phyloP scores from a whole-genome alignment of 2,888 invertebrate species.

The Neuroscelio doddi region DNA sequence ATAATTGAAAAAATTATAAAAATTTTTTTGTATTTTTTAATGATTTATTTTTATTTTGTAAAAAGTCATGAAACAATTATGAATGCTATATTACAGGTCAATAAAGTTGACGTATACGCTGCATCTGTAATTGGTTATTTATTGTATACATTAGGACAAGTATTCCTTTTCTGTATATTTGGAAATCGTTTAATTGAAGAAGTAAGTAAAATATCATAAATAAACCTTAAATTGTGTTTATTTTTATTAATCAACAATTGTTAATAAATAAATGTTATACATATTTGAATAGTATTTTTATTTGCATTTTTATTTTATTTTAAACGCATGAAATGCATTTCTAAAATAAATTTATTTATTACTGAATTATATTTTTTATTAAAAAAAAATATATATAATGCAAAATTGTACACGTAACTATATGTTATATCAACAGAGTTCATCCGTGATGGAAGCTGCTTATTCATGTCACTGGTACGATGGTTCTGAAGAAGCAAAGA shows the following conservation, averaged over 20 bases:
- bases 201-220: slow-evolving; percentile 75
- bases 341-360: no score
- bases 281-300: no score
- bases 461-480: slow-evolving; percentile 94
- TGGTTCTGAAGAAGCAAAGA: slow-evolving; percentile 91
- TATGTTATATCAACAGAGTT: slow-evolving; percentile 77
- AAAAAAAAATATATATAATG: no score
- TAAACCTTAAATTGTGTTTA: no score
- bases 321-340: no score
- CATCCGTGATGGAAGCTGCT: slow-evolving; percentile 93
- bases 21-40: neutral
- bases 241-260: neutral
- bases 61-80: no score
- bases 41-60: slow-evolving; percentile 5
- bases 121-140: slow-evolving; percentile 86
- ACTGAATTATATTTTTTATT: no score
- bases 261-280: neutral
- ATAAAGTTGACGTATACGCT: slow-evolving; percentile 84
- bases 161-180: slow-evolving; percentile 90
- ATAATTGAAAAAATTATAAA: no score
- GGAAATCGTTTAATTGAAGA: slow-evolving; percentile 91
- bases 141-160: slow-evolving; percentile 86
- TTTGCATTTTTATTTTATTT: no score
- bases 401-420: no score
- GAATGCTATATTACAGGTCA: slow-evolving; percentile 74